Conservation (phyloP, 1,140 invertebrate species). For the Papilio polyxenes region DNA sequence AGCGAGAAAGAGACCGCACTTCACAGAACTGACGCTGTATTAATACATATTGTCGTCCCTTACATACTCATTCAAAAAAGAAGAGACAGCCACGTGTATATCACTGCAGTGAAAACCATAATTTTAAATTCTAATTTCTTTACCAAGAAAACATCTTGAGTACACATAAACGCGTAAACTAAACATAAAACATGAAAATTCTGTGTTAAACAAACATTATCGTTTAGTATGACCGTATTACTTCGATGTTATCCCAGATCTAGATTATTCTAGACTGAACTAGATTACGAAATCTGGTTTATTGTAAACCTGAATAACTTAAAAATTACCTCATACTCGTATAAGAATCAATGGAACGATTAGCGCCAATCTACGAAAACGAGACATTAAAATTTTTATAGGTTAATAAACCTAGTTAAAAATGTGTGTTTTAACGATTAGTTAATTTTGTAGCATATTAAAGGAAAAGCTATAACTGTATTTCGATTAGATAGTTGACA, state of each 20-base stretch:
- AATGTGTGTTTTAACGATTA: neutral
- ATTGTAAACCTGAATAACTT: neutral
- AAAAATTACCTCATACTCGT: neutral
- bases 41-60: no score
- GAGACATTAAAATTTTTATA: neutral
- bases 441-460: neutral
- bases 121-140: neutral
- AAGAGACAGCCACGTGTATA: no score
- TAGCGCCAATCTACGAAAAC: neutral
- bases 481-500: neutral
- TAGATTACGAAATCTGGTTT: neutral
- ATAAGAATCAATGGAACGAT: neutral
- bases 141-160: neutral
- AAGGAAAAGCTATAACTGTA: neutral
- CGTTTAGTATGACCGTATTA: neutral
- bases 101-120: no score
- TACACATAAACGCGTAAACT: no score
- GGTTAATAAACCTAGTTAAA: neutral
- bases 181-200: conserved; percentile 1
- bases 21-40: no score
- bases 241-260: neutral
- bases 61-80: no score
- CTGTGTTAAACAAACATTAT: conserved; percentile 14
- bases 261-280: conserved; percentile 19
- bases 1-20: no score